A percentile compares a stretch with the other conserved stretches of the same genome.
phyloP scores from a whole-genome alignment of 2,888 invertebrate genomes.

The Trachelus stipa region DNA sequence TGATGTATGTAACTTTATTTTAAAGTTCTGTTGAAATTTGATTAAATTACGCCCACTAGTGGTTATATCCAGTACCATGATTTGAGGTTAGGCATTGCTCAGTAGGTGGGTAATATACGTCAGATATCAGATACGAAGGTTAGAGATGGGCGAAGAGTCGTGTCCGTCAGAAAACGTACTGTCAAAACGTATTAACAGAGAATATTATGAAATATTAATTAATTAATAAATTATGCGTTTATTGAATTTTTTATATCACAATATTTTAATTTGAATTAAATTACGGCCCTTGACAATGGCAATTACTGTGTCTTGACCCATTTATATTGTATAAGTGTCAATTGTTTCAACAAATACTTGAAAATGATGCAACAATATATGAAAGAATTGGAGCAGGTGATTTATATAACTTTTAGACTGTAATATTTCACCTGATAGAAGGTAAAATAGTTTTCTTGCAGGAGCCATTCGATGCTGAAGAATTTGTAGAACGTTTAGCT shows the following conservation, averaged over 20 bases:
- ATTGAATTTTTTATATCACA: background rate
- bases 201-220: background rate
- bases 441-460: slow-evolving; percentile 63
- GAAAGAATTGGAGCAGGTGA: slow-evolving; percentile 87
- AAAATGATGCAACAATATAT: slow-evolving; percentile 91
- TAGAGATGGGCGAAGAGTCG: background rate
- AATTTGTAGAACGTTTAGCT: slow-evolving; percentile 96
- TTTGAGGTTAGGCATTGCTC: background rate
- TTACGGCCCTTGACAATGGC: background rate
- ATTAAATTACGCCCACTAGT: background rate
- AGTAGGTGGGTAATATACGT: background rate
- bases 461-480: slow-evolving; percentile 97
- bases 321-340: background rate
- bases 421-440: background rate
- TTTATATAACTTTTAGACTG: slow-evolving; percentile 27
- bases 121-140: background rate
- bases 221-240: background rate
- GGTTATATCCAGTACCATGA: background rate
- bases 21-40: background rate
- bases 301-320: background rate
- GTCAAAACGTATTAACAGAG: background rate
- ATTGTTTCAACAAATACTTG: slow-evolving; percentile 37
- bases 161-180: too few species aligned
- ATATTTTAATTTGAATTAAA: background rate
- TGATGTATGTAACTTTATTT: background rate